Percentiles rank a stretch among this genome's conserved stretches.
Conservation (phyloP, 2,888 invertebrate species). For the Blomia tropicalis region DNA sequence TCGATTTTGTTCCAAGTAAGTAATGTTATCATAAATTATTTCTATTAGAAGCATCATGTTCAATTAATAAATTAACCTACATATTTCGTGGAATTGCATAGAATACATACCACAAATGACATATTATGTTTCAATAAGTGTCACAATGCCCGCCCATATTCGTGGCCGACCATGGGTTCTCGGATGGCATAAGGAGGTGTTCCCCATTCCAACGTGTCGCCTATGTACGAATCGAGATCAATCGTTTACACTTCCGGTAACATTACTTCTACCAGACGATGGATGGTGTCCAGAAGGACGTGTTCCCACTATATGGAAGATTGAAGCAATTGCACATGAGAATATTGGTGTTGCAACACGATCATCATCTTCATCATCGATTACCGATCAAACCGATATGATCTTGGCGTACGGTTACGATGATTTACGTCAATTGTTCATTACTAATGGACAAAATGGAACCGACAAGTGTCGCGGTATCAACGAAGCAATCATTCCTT, state of each 20-base stretch:
- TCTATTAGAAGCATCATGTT: background rate
- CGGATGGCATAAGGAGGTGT: constrained; percentile 23
- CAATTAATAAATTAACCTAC: background rate
- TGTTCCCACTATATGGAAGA: constrained; percentile 21
- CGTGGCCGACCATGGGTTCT: constrained; percentile 20
- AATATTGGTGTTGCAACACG: background rate
- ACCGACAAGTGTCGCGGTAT: background rate
- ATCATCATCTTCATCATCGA: background rate
- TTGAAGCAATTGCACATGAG: constrained; percentile 18
- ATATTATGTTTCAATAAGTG: constrained; percentile 8
- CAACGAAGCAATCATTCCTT: constrained; percentile 4
- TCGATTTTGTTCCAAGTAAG: constrained; percentile 22
- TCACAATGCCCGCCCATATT: constrained; percentile 14
- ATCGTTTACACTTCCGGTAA: constrained; percentile 21
- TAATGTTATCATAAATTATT: background rate
- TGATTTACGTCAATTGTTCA: background rate
- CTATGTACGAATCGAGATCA: constrained; percentile 20
- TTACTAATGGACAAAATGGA: background rate
- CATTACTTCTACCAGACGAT: constrained; percentile 20
- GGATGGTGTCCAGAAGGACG: constrained; percentile 22
- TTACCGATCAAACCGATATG: constrained; percentile 20
- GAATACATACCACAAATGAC: constrained; percentile 20
- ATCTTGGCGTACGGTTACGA: constrained; percentile 22
- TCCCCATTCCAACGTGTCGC: constrained; percentile 16
- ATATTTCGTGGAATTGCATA: too few species aligned